phyloP scores from a whole-genome alignment of 2,888 invertebrate genomes.

The Belgica antarctica region DNA sequence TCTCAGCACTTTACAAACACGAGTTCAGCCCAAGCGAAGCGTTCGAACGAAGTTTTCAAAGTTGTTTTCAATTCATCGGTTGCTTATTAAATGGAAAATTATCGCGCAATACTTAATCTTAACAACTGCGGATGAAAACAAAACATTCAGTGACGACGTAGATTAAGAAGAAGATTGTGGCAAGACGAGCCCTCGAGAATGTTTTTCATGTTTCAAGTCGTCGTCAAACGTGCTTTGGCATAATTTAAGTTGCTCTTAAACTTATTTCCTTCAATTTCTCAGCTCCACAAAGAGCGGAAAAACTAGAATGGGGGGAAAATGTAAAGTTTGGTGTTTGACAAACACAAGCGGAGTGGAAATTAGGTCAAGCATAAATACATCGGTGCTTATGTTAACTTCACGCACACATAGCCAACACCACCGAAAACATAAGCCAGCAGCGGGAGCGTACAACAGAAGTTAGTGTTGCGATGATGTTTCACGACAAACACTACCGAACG shows the following conservation, averaged over 20 bases:
- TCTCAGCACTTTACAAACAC: no score
- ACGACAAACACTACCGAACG: background rate
- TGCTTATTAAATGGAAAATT: no score
- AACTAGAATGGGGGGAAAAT: background rate
- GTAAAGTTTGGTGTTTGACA: background rate
- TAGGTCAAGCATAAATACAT: background rate
- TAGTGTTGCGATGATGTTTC: constrained; percentile 11
- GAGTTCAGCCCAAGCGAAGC: no score
- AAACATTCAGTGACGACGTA: background rate
- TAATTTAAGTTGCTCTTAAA: no score
- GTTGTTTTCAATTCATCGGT: background rate
- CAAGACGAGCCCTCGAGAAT: no score
- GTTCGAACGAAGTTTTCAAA: background rate
- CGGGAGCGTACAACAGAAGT: background rate
- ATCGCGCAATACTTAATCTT: no score
- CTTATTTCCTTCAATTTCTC: background rate
- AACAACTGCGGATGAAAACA: background rate
- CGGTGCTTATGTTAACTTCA: background rate
- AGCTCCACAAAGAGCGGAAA: background rate
- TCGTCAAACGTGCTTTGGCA: no score
- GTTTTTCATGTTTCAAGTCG: no score
- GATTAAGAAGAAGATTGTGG: background rate
- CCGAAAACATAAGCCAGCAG: no score
- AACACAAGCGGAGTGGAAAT: background rate
- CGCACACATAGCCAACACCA: background rate